phyloP scores from a whole-genome alignment of 2,888 invertebrate genomes.

The Drosophila suboccidentalis region DNA sequence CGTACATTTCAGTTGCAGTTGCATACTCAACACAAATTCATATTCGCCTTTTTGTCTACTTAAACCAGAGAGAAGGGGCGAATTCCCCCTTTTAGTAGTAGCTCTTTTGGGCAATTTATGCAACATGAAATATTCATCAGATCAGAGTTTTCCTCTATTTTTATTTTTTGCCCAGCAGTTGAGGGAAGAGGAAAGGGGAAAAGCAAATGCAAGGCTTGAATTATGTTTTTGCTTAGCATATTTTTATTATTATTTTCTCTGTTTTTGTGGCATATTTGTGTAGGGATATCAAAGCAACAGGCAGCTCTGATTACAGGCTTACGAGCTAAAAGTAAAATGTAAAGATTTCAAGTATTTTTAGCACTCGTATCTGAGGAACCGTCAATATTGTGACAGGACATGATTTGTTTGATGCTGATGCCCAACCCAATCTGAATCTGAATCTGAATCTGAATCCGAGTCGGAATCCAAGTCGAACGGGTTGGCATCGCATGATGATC shows the following conservation, averaged over 20 bases:
- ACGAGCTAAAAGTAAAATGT: conserved; percentile 16
- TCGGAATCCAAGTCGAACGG: background rate
- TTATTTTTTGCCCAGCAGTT: background rate
- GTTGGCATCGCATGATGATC: conserved; percentile 72
- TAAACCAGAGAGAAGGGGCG: background rate
- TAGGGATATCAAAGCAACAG: conserved; percentile 24
- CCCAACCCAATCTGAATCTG: conserved; percentile 20
- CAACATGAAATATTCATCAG: conserved; percentile 80
- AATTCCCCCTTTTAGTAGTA: background rate
- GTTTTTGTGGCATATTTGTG: background rate
- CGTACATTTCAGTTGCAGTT: conserved; percentile 41
- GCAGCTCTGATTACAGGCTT: conserved; percentile 54
- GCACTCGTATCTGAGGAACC: conserved; percentile 54
- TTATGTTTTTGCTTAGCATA: conserved; percentile 37
- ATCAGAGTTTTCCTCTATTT: conserved; percentile 39
- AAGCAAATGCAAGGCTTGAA: conserved; percentile 20
- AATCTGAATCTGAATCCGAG: background rate
- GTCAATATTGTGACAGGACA: conserved; percentile 78
- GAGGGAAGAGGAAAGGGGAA: background rate
- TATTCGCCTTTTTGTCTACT: conserved; percentile 24
- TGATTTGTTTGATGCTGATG: conserved; percentile 68
- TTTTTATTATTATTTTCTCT: background rate
- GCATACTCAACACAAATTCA: conserved; percentile 3
- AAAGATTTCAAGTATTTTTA: conserved; percentile 39
- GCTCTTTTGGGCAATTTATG: conserved; percentile 60